Conservation (phyloP, 2,113 vertebrate genomes). For the Gavialis gangeticus region DNA sequence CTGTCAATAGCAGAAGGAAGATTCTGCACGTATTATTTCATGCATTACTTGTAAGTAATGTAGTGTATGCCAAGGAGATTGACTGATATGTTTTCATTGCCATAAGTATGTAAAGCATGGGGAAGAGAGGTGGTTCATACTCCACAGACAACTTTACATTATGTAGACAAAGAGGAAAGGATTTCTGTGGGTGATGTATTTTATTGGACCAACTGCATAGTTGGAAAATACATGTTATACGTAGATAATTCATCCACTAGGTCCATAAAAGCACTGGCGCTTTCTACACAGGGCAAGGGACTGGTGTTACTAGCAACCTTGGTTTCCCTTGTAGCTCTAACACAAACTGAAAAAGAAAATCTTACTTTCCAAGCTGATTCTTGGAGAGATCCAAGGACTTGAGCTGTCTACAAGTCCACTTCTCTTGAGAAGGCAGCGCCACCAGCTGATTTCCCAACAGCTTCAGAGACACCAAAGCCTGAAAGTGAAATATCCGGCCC, state of each 20-base stretch:
- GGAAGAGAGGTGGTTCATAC: background rate
- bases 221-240: background rate
- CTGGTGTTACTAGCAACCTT: slow-evolving; percentile 5
- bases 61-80: background rate
- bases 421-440: slow-evolving; percentile 84
- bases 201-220: too few relatives aligned
- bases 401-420: slow-evolving; percentile 91
- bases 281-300: background rate
- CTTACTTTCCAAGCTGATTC: slow-evolving; percentile 95
- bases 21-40: slow-evolving; percentile 34
- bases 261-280: background rate
- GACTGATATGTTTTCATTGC: slow-evolving; percentile 62
- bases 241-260: slow-evolving; percentile 63
- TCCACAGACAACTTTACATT: background rate
- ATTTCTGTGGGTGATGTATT: too few relatives aligned
- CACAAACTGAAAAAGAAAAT: slow-evolving; percentile 47
- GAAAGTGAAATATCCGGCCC: slow-evolving; percentile 31
- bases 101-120: slow-evolving; percentile 37
- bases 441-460: slow-evolving; percentile 89
- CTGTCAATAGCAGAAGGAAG: slow-evolving; percentile 13
- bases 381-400: slow-evolving; percentile 93
- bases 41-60: slow-evolving; percentile 54
- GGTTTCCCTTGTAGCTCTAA: background rate
- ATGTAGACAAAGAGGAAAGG: too few relatives aligned
- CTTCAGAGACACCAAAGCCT: slow-evolving; percentile 88